Conservation (phyloP, 2,797 vertebrate species). For the Acrossocheilus wenchowensis region DNA sequence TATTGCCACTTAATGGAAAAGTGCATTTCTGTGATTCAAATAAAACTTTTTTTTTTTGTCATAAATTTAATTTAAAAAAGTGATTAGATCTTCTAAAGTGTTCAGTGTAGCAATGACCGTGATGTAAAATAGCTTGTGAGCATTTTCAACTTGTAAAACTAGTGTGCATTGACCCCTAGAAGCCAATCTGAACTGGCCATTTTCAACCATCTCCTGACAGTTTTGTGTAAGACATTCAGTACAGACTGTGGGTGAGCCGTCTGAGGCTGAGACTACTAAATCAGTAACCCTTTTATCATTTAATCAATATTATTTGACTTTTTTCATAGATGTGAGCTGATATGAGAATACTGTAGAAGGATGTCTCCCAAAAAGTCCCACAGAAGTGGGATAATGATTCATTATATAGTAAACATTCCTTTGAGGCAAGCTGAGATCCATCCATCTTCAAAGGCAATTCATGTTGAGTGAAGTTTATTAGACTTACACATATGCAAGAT, state of each 20-base stretch:
- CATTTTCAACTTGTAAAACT: neutral
- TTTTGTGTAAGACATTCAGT: conserved; percentile 7
- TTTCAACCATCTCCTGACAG: neutral
- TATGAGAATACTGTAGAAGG: neutral
- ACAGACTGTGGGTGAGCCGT: neutral
- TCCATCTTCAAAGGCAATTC: neutral
- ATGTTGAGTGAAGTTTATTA: neutral
- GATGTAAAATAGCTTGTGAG: neutral
- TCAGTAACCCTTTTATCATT: neutral
- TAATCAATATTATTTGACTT: neutral
- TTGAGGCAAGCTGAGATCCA: neutral
- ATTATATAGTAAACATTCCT: no score
- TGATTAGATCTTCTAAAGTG: neutral
- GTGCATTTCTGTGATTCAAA: neutral
- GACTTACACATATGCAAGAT: neutral
- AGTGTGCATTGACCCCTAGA: neutral
- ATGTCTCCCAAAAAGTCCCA: no score
- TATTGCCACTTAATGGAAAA: no score
- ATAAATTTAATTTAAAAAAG: neutral
- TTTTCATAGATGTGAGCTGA: neutral
- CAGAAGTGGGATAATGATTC: no score
- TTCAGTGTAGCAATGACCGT: neutral
- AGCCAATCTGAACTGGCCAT: neutral
- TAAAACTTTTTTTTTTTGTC: neutral
- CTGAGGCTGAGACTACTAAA: neutral